Evolutionary conservation across 2,113 vertebrate genomes (phyloP).

Genomic region (Falcunculus frontatus): DNA sequence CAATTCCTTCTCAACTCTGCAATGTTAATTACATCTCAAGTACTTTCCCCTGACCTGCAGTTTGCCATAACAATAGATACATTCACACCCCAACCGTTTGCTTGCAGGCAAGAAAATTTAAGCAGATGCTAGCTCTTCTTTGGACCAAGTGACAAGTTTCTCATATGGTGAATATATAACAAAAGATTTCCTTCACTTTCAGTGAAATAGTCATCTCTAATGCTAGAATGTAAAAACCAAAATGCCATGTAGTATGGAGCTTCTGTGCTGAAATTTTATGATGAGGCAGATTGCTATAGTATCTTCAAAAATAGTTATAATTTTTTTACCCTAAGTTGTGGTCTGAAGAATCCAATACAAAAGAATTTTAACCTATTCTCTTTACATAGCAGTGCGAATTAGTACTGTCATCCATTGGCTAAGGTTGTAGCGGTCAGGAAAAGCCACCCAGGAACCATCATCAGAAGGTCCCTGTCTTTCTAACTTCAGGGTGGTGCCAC

Average conservation of each 20-base stretch:
- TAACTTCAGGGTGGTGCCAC: fast-evolving
- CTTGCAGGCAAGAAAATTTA: not conserved
- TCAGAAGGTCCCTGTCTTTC: not conserved
- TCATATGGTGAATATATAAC: not conserved
- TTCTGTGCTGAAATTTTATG: not conserved
- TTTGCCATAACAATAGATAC: not conserved
- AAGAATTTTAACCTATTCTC: not conserved
- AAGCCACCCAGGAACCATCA: fast-evolving
- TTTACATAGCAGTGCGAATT: not conserved
- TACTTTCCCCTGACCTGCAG: not conserved
- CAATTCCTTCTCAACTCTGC: not conserved
- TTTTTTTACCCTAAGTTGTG: not conserved
- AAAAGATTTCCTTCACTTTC: not conserved
- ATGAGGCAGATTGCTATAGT: not conserved
- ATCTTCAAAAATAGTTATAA: not conserved
- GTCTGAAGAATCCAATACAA: not conserved
- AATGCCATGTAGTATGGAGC: not conserved
- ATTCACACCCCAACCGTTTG: not conserved
- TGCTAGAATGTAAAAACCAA: not conserved
- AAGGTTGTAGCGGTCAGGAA: not conserved
- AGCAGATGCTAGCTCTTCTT: not conserved
- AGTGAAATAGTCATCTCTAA: not conserved
- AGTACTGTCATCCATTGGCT: not conserved
- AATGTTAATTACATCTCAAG: not conserved
- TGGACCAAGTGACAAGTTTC: not conserved